Base-by-base conservation (phyloP, 53 echinoderm and acorn worm genomes). In the Holothuria leucospilota region DNA sequence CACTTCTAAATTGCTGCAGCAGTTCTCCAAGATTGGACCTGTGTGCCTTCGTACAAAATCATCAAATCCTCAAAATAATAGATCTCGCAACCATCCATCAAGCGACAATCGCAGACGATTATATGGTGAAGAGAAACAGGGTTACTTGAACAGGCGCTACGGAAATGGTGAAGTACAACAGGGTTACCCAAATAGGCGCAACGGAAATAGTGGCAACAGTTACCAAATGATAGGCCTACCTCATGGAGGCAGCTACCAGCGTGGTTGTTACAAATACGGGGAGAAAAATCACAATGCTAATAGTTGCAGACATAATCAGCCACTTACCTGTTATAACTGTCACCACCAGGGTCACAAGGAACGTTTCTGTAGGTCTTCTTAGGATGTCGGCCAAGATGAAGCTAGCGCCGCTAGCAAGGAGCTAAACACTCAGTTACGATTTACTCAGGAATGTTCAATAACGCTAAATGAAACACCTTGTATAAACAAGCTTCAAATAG, bases 321-420 rank as follows among this genome's bases (percentile, higher is more conserved):
- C 71, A 28, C 29, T 71, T 38, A 71, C 29, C 29, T 71, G 71
- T 39, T 38, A 71, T 38, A 71, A 71, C 8, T 71, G 71, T 30
- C 71, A 71, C 71, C 71, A 28, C 29, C 29, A 30, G 39, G 71
- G 71, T 38, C 71, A 71, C 39, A 71, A 71, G 39, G 71, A 71
- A 30, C 71, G 71, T 28, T 71, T 71, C 71, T 71, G 71, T 71
- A 28, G 71, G 8, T 71, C 71, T 71, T 38, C 29, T 1, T 71
- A 38, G 71, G 71, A 38, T 71, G 2, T 71, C 39, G 71, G 71
- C 71, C 71, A 71, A 6, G 71, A 42, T 38, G 29, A 28, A 30
- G 39, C 11, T 71, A 71, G 71, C 39, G 71, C 71, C 71, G 49
- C 49, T 6, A 49, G 49, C 6, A 49, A 49, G 49, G 8, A 18